Evolutionary conservation across 2,888 invertebrate genomes (phyloP).

Genomic region (Perizoma affinitatum): DNA sequence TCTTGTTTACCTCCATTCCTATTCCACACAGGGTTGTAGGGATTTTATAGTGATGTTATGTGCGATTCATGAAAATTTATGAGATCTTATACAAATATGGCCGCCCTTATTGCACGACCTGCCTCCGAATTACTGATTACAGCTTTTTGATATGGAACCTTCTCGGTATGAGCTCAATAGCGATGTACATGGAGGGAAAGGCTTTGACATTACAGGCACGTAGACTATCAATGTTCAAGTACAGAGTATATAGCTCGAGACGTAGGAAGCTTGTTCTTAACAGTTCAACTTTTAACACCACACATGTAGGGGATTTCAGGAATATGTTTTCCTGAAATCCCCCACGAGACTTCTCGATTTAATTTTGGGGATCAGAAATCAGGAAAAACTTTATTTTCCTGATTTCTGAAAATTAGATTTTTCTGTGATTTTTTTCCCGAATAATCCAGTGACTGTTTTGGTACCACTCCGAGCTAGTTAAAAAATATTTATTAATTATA

Average conservation of each 20-base stretch:
- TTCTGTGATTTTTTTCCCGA: too few species aligned
- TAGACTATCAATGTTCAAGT: not conserved
- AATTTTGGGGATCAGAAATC: too few species aligned
- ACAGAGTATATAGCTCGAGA: not conserved
- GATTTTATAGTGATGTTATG: constrained; percentile 37
- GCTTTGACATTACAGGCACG: not conserved
- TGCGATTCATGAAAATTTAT: constrained; percentile 34
- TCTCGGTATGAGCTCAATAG: constrained; percentile 7
- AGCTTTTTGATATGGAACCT: constrained; percentile 14
- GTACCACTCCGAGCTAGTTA: too few species aligned
- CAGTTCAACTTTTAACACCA: too few species aligned
- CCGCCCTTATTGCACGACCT: constrained; percentile 5
- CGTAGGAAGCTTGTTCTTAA: too few species aligned
- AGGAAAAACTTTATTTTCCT: too few species aligned
- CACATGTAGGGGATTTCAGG: too few species aligned
- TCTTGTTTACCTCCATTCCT: constrained; percentile 17
- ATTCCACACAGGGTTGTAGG: constrained; percentile 18
- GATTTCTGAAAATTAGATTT: too few species aligned
- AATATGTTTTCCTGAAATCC: too few species aligned
- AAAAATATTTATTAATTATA: too few species aligned
- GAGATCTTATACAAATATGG: constrained; percentile 39
- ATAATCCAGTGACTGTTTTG: too few species aligned
- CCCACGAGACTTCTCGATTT: too few species aligned
- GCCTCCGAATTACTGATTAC: constrained; percentile 22
- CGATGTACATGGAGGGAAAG: not conserved